Conservation (phyloP, 2,113 vertebrate species). For the Lethenteron camtschaticum region DNA sequence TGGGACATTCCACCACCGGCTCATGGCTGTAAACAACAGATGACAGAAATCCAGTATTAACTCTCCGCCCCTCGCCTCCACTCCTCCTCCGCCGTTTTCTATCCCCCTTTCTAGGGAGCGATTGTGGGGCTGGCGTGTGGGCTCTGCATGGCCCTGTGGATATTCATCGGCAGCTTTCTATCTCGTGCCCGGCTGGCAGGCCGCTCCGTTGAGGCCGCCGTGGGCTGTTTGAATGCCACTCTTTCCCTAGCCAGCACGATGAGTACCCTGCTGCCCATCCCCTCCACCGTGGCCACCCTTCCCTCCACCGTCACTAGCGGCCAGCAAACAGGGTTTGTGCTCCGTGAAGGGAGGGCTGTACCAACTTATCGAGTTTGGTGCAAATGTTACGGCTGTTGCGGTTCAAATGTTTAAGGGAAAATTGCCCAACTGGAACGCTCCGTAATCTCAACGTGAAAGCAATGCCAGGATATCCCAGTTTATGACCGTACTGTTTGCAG, state of each 20-base stretch:
- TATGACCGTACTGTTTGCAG: no score
- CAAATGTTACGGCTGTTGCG: no score
- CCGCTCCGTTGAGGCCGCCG: slow-evolving; percentile 17
- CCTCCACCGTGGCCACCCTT: neutral
- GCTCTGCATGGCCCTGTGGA: slow-evolving; percentile 75
- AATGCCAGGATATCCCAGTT: no score
- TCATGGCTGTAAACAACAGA: no score
- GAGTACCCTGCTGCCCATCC: slow-evolving; percentile 18
- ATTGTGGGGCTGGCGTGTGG: slow-evolving; percentile 37
- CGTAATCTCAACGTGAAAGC: no score
- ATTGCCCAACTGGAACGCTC: no score
- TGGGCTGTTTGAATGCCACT: slow-evolving; percentile 9
- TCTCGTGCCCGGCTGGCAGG: neutral
- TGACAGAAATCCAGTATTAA: no score
- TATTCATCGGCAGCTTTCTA: slow-evolving; percentile 54
- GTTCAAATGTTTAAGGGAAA: no score
- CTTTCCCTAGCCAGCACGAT: slow-evolving; percentile 26
- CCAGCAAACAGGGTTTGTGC: accelerated
- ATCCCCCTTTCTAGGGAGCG: slow-evolving; percentile 33
- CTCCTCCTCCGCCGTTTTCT: neutral
- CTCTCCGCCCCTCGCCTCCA: no score
- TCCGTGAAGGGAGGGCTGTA: neutral
- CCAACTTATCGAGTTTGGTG: no score
- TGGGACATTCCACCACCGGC: no score
- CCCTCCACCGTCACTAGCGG: no score